phyloP scores from a whole-genome alignment of 2,797 vertebrate species.

The Gambusia yucatana region DNA sequence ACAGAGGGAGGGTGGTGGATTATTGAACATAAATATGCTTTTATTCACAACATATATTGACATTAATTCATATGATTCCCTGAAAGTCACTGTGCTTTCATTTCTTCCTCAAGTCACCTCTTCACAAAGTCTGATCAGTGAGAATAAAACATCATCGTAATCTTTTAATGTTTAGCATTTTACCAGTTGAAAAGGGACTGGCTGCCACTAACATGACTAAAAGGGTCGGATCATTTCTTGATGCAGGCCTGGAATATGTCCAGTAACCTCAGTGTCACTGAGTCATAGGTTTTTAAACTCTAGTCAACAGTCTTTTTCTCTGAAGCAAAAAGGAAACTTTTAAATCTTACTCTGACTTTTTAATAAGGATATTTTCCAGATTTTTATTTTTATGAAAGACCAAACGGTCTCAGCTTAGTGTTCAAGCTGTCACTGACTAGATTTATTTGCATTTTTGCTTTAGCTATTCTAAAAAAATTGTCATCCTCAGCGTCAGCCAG shows the following conservation, averaged over 20 bases:
- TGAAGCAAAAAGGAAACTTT: background rate
- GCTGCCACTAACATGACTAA: background rate
- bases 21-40: background rate
- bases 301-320: background rate
- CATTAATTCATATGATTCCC: background rate
- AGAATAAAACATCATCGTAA: background rate
- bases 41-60: background rate
- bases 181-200: background rate
- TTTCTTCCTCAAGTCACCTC: background rate
- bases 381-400: background rate
- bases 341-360: background rate
- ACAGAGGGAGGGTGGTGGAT: background rate
- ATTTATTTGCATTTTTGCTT: background rate
- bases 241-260: background rate
- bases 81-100: background rate
- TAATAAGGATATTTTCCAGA: background rate
- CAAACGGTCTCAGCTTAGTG: background rate
- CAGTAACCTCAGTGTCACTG: background rate
- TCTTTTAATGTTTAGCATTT: background rate
- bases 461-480: background rate
- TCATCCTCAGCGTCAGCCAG: background rate
- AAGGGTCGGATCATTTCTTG: too few species aligned
- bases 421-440: background rate
- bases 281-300: background rate
- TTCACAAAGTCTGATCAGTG: background rate